Evolutionary conservation across 2,888 invertebrate species (phyloP).

Genomic region (Pegoplata infirma): DNA sequence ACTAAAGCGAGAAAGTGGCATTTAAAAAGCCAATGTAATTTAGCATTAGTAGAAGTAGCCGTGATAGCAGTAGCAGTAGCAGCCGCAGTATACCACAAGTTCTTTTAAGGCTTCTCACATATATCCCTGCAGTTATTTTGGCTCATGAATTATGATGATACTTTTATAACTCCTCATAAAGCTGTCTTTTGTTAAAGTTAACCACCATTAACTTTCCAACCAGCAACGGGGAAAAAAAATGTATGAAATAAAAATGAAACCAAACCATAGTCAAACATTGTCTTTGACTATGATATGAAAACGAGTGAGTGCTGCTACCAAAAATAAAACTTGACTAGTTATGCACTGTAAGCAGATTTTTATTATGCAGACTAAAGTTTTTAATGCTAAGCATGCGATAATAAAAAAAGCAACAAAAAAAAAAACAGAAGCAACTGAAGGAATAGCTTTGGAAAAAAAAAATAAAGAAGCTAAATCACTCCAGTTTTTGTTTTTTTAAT

Average conservation of each 20-base stretch:
- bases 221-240: neutral
- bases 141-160: constrained; percentile 40
- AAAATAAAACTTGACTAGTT: constrained; percentile 2
- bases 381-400: constrained; percentile 31
- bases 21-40: neutral
- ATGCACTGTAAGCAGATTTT: constrained; percentile 37
- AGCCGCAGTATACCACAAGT: neutral
- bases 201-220: constrained; percentile 29
- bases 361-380: constrained; percentile 35
- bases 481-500: neutral
- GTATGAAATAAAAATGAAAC: neutral
- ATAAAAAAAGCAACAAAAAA: constrained; percentile 20
- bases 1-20: too few relatives aligned
- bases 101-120: neutral
- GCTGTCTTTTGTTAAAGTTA: constrained; percentile 39
- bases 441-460: neutral
- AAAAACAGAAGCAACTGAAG: too few relatives aligned
- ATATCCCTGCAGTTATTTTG: constrained; percentile 20
- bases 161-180: constrained; percentile 38
- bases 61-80: too few relatives aligned
- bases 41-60: too few relatives aligned
- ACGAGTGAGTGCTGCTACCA: neutral
- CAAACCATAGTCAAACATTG: neutral
- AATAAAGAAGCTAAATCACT: constrained; percentile 25
- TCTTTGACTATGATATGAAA: constrained; percentile 1